phyloP scores from a whole-genome alignment of 1,140 invertebrate species.

The Harpegnathos saltator region DNA sequence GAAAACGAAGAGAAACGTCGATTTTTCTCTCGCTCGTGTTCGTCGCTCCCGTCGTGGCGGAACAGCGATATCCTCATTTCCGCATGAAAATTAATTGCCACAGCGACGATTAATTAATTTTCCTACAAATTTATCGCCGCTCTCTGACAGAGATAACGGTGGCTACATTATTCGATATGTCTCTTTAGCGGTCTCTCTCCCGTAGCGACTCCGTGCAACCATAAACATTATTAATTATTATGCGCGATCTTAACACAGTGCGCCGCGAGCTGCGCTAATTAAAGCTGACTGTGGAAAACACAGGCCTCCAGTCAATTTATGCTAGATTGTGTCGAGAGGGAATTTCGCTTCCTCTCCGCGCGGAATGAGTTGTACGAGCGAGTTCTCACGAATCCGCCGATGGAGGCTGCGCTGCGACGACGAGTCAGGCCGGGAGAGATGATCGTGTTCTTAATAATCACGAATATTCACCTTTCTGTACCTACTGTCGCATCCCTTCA shows the following conservation, averaged over 20 bases:
- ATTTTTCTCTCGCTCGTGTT: too few relatives aligned
- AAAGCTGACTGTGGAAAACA: conserved; percentile 8
- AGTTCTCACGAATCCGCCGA: neutral
- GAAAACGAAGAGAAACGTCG: too few relatives aligned
- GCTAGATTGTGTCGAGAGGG: neutral
- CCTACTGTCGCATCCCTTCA: conserved; percentile 22
- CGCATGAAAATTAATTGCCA: too few relatives aligned
- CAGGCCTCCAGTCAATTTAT: neutral
- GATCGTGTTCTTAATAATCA: conserved; percentile 33
- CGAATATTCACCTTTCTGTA: conserved; percentile 45
- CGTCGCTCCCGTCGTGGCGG: too few relatives aligned
- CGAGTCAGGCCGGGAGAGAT: neutral
- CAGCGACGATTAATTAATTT: neutral
- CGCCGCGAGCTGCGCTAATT: conserved; percentile 25
- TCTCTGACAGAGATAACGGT: neutral
- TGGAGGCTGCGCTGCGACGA: conserved; percentile 1
- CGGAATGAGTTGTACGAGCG: neutral
- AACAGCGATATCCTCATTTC: too few relatives aligned
- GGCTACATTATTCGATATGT: neutral
- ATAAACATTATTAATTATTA: conserved; percentile 1
- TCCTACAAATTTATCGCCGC: neutral
- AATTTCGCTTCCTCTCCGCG: neutral
- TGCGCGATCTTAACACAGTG: neutral
- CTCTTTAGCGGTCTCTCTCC: neutral
- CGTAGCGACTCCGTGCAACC: neutral